These are phyloP conservation scores for Megathymus violae DNA, from an alignment of 1,140 invertebrate species.

Conservation along the genomic window DNA sequence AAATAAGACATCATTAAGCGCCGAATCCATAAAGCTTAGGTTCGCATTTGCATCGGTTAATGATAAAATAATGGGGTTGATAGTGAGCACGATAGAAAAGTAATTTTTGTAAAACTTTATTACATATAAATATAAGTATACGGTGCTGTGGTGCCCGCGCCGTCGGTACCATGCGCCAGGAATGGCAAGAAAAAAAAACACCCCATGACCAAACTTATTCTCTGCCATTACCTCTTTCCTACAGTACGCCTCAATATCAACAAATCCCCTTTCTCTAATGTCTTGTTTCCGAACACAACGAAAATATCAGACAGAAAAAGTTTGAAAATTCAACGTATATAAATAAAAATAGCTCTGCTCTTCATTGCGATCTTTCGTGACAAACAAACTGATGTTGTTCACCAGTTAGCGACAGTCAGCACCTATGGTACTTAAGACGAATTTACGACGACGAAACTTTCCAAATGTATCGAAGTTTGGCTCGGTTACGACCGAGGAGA, in stretches of 20 bases:
- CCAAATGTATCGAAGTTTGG: conserved; percentile 50
- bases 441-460: conserved; percentile 58
- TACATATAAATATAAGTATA: conserved; percentile 49
- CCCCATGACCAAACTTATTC: conserved; percentile 69
- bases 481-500: conserved; percentile 49
- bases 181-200: conserved; percentile 73
- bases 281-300: conserved; percentile 30
- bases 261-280: conserved; percentile 64
- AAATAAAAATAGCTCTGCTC: conserved; percentile 6
- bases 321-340: conserved; percentile 32
- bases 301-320: conserved; percentile 21
- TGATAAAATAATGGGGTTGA: conserved; percentile 80
- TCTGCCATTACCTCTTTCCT: conserved; percentile 52
- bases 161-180: conserved; percentile 68
- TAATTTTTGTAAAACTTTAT: conserved; percentile 80
- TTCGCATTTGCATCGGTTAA: conserved; percentile 73
- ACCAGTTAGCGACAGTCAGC: conserved; percentile 49
- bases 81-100: conserved; percentile 79
- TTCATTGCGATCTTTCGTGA: conserved; percentile 35
- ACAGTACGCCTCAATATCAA: conserved; percentile 42
- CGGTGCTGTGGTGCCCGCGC: conserved; percentile 56
- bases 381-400: conserved; percentile 41
- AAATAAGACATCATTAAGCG: conserved; percentile 50
- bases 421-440: conserved; percentile 58
- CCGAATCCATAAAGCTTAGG: conserved; percentile 57